Evolutionary conservation across 2,113 vertebrate species (phyloP).

Genomic region (Pristiophorus japonicus): DNA sequence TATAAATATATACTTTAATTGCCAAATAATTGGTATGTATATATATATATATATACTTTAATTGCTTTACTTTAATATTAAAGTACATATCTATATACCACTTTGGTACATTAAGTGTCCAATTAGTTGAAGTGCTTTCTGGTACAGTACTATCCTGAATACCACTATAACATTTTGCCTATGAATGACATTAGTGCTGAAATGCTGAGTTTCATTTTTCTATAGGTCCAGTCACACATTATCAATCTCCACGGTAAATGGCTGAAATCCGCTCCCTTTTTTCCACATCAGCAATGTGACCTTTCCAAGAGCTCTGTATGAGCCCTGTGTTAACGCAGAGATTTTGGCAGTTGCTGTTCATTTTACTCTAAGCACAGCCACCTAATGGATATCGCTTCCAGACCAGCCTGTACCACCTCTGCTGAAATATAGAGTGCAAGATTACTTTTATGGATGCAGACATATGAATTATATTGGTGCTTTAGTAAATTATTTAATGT

Average conservation of each 20-base stretch:
- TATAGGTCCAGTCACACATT: background rate
- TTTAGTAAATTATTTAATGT: constrained; percentile 30
- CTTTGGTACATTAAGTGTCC: background rate
- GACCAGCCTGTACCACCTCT: background rate
- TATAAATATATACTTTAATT: background rate
- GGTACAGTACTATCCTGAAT: background rate
- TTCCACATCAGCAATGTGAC: constrained; percentile 39
- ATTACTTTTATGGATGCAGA: background rate
- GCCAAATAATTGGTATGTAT: background rate
- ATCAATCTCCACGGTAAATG: constrained; percentile 38
- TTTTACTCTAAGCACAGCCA: background rate
- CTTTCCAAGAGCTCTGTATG: constrained; percentile 28
- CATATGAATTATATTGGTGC: background rate
- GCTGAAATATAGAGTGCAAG: background rate
- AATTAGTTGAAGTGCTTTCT: background rate
- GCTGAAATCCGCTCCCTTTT: constrained; percentile 38
- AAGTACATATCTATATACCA: background rate
- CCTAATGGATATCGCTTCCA: constrained; percentile 23
- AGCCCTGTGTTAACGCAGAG: constrained; percentile 9
- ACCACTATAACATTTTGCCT: background rate
- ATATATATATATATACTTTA: background rate
- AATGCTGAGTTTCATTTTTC: constrained; percentile 37
- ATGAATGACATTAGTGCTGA: constrained; percentile 39
- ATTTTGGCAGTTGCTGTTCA: constrained; percentile 20
- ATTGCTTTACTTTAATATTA: background rate